Evolutionary conservation across 2,113 vertebrate species (phyloP).

Genomic region (Trachemys scripta): DNA sequence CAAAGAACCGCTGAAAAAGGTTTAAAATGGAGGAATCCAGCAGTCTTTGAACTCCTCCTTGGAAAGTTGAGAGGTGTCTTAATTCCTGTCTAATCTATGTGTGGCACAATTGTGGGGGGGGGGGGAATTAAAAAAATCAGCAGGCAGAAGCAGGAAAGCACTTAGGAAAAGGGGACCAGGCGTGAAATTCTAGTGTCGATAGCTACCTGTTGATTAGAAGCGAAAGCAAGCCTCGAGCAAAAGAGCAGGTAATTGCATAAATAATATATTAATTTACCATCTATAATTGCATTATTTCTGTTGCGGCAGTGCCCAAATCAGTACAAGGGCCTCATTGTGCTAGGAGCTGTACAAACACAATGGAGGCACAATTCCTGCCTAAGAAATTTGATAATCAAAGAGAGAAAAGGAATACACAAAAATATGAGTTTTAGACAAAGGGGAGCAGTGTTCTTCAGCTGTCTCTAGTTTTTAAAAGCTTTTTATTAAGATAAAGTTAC

Average conservation of each 20-base stretch:
- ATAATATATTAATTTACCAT: neutral
- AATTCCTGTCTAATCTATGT: neutral
- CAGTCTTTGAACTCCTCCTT: neutral
- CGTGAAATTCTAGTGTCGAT: neutral
- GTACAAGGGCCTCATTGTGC: constrained; percentile 1
- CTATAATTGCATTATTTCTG: neutral
- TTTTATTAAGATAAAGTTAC: neutral
- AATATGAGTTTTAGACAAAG: neutral
- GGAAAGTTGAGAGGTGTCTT: neutral
- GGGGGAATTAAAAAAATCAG: neutral
- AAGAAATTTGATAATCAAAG: neutral
- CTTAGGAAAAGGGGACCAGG: neutral
- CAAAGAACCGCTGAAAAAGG: neutral
- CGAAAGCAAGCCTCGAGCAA: neutral
- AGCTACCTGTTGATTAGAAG: neutral
- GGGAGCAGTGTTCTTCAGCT: neutral
- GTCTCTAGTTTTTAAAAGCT: neutral
- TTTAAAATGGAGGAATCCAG: neutral
- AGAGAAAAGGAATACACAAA: neutral
- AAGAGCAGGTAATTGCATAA: neutral
- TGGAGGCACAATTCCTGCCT: neutral
- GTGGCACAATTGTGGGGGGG: neutral
- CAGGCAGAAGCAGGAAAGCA: neutral
- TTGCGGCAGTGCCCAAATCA: neutral
- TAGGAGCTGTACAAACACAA: constrained; percentile 53